These are phyloP conservation scores for Tapera naevia DNA, from an alignment of 2,797 vertebrate species.

Conservation along the genomic window DNA sequence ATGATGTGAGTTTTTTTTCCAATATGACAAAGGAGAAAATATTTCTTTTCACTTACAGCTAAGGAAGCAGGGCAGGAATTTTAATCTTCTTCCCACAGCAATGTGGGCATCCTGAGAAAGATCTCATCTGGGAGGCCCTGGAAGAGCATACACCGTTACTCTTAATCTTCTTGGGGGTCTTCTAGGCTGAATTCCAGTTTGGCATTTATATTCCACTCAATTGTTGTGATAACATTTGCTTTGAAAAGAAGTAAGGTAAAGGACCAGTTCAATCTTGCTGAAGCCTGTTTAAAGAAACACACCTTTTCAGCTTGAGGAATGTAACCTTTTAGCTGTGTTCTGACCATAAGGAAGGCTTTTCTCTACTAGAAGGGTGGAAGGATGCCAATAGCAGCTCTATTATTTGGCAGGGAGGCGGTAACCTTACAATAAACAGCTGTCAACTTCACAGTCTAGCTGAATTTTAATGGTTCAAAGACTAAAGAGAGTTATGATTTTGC, in stretches of 20 bases:
- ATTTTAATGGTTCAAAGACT: constrained; percentile 52
- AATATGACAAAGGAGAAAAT: not conserved
- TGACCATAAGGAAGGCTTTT: not conserved
- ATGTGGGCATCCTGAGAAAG: not conserved
- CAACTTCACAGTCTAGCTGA: constrained; percentile 42
- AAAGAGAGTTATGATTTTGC: constrained; percentile 1
- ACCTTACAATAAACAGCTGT: constrained; percentile 70
- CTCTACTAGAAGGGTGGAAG: constrained; percentile 13
- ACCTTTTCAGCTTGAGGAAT: not conserved
- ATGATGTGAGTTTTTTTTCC: not conserved
- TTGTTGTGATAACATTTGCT: not conserved
- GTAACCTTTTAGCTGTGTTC: fast-evolving
- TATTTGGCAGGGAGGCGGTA: constrained; percentile 66
- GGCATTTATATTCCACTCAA: not conserved
- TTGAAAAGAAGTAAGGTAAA: not conserved
- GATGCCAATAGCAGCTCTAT: constrained; percentile 35
- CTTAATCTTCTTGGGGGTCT: not conserved
- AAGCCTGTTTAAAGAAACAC: not conserved
- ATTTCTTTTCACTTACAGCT: not conserved
- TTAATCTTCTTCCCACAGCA: not conserved
- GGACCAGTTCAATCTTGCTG: not conserved
- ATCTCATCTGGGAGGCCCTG: not conserved
- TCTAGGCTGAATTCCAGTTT: not conserved
- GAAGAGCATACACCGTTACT: not conserved
- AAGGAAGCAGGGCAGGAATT: not conserved